These are phyloP conservation scores for Nephila pilipes DNA, from an alignment of 1,140 invertebrate species.

Conservation along the genomic window DNA sequence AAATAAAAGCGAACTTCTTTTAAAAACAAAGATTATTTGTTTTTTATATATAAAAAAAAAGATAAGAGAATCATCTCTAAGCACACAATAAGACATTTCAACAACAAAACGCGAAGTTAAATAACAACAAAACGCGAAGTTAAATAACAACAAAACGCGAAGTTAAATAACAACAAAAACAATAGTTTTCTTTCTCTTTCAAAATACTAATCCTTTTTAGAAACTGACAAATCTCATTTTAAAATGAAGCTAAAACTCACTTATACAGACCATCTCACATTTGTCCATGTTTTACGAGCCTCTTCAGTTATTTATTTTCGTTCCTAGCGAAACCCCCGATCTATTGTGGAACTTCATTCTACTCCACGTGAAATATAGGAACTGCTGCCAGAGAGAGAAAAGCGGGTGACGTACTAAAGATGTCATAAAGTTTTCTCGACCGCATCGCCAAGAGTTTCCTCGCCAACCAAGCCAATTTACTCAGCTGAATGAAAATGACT, in stretches of 20 bases:
- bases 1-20: no score
- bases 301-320: not conserved
- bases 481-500: not conserved
- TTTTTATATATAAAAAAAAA: no score
- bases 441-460: not conserved
- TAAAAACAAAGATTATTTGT: no score
- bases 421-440: not conserved
- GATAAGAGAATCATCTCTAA: no score
- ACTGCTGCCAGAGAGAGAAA: not conserved
- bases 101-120: not conserved
- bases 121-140: no score
- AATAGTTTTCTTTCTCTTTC: not conserved
- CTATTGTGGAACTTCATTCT: not conserved
- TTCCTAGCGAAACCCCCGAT: not conserved
- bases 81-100: not conserved
- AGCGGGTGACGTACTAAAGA: not conserved
- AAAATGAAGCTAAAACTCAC: not conserved
- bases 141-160: not conserved
- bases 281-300: not conserved
- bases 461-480: slow-evolving; percentile 6
- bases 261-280: not conserved
- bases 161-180: no score
- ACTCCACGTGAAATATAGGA: not conserved
- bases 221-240: not conserved
- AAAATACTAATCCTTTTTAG: not conserved